phyloP scores from a whole-genome alignment of 2,113 vertebrate genomes.

The Hypocryptadius cinnamomeus region DNA sequence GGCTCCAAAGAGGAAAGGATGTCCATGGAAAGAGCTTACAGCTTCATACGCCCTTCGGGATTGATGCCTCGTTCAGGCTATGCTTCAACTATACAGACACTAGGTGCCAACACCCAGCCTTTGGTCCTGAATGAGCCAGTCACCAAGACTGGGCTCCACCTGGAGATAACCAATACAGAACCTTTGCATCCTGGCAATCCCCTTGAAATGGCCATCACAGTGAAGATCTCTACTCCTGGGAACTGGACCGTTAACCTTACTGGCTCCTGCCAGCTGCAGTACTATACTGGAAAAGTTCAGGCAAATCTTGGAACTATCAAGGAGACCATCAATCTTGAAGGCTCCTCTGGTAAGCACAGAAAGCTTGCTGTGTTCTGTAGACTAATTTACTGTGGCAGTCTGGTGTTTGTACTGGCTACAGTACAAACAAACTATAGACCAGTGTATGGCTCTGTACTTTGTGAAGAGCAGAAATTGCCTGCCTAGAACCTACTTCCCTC shows the following conservation, averaged over 20 bases:
- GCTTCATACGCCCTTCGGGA: not conserved
- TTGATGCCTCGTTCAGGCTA: not conserved
- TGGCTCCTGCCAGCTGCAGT: slow-evolving; percentile 59
- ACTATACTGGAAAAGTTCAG: slow-evolving; percentile 53
- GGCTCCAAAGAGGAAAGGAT: slow-evolving; percentile 58
- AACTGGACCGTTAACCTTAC: slow-evolving; percentile 10
- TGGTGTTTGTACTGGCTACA: not conserved
- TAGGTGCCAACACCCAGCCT: fast-evolving
- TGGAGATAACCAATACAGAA: slow-evolving; percentile 7
- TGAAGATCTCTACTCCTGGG: not conserved
- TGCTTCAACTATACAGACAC: fast-evolving
- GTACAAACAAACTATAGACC: too few relatives aligned
- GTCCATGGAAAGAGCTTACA: slow-evolving; percentile 39
- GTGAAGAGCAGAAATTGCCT: not conserved
- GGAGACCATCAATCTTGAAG: slow-evolving; percentile 14
- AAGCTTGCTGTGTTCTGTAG: not conserved
- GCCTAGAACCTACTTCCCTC: not conserved
- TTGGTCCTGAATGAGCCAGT: fast-evolving
- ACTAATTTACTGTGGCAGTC: not conserved
- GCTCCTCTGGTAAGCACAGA: slow-evolving; percentile 29
- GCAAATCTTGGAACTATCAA: slow-evolving; percentile 40
- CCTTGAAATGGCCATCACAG: slow-evolving; percentile 22
- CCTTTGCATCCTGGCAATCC: slow-evolving; percentile 50
- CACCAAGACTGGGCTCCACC: not conserved
- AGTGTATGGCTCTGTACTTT: not conserved